phyloP scores from a whole-genome alignment of 2,888 invertebrate species.

The Clunio marinus region DNA sequence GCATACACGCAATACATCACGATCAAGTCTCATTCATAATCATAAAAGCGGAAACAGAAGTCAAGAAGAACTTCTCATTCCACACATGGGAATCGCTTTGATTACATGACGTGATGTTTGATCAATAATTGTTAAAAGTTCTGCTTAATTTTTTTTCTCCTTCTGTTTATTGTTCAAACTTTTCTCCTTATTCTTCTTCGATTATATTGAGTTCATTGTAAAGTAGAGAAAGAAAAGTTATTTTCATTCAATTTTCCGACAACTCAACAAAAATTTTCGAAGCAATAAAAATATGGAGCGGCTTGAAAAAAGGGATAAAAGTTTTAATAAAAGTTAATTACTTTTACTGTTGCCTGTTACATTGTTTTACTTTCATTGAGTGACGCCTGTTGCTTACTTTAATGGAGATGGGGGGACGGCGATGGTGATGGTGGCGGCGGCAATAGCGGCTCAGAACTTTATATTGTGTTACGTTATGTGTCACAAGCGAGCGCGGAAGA shows the following conservation, averaged over 20 bases:
- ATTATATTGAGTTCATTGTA: constrained; percentile 28
- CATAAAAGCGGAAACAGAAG: no score
- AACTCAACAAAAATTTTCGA: neutral
- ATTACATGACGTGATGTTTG: constrained; percentile 38
- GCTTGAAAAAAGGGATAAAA: neutral
- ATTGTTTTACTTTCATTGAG: constrained; percentile 14
- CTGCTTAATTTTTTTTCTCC: neutral
- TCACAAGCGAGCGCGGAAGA: constrained; percentile 1
- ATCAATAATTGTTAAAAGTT: constrained; percentile 31
- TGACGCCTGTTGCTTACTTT: constrained; percentile 37
- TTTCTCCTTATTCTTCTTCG: neutral
- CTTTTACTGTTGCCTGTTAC: constrained; percentile 23
- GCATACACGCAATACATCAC: no score
- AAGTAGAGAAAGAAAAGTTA: neutral
- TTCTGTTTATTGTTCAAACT: constrained; percentile 1
- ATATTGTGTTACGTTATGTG: neutral
- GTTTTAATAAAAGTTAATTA: constrained; percentile 26
- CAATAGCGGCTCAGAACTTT: neutral
- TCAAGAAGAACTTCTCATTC: no score
- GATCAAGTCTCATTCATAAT: no score
- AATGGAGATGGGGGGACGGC: neutral
- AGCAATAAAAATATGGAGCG: neutral
- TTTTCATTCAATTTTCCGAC: neutral
- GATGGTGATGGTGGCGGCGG: neutral
- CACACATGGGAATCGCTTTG: neutral